These are phyloP conservation scores for Chiloscyllium punctatum DNA, from an alignment of 2,797 vertebrate genomes.

Conservation along the genomic window DNA sequence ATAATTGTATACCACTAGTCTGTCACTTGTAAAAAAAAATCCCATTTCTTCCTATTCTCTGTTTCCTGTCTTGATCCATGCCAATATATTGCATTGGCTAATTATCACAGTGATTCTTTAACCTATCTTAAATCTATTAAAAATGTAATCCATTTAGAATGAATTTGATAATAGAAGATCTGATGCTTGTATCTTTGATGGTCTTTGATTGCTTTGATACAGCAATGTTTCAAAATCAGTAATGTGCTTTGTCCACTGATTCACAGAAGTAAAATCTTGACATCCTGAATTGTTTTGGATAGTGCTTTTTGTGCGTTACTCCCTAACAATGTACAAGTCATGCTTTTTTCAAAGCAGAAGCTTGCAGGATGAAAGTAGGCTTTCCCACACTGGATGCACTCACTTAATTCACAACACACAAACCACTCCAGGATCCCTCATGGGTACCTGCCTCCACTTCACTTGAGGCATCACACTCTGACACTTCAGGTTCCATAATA, in stretches of 20 bases:
- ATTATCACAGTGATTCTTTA: background rate
- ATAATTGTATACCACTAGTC: too few species aligned
- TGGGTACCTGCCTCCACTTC: too few species aligned
- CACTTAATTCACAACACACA: too few species aligned
- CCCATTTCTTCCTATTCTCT: too few species aligned
- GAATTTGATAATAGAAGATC: background rate
- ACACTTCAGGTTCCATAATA: too few species aligned
- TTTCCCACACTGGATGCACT: too few species aligned
- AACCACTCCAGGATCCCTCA: too few species aligned
- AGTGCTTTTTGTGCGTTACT: background rate
- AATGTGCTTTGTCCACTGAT: background rate
- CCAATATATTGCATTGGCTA: background rate
- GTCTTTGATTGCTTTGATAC: background rate
- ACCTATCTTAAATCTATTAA: background rate
- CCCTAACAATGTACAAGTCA: too few species aligned
- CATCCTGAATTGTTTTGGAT: background rate
- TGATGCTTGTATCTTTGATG: background rate
- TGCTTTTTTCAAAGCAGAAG: background rate
- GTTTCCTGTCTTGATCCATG: too few species aligned
- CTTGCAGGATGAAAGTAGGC: too few species aligned
- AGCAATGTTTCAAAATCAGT: background rate
- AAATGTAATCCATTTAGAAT: background rate
- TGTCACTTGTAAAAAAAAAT: too few species aligned
- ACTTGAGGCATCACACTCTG: too few species aligned
- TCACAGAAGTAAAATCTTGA: background rate